Conservation (phyloP, 2,888 invertebrate species). For the Neria commutata region DNA sequence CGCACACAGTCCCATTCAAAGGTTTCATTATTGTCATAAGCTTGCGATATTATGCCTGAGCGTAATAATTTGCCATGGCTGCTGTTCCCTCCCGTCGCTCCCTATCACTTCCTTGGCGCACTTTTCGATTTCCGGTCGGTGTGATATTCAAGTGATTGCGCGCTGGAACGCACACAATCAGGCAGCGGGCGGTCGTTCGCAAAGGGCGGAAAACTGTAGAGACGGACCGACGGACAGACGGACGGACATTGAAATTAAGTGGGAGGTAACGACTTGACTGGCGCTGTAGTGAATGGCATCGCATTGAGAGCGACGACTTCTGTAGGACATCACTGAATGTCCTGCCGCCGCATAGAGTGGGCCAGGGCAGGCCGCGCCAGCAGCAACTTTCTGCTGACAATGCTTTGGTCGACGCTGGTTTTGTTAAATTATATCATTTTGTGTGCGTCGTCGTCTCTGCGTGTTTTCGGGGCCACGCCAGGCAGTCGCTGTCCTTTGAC, state of each 20-base stretch:
- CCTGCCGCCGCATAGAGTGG: not conserved
- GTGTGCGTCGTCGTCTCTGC: not conserved
- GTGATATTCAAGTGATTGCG: constrained; percentile 53
- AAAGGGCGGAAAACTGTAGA: too few relatives aligned
- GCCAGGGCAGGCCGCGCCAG: not conserved
- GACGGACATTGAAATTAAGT: not conserved
- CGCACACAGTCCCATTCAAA: constrained; percentile 33
- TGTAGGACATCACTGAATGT: too few relatives aligned
- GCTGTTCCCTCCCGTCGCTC: not conserved
- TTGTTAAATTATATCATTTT: not conserved
- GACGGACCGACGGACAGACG: too few relatives aligned
- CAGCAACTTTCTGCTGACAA: not conserved
- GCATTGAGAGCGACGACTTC: too few relatives aligned
- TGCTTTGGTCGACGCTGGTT: not conserved
- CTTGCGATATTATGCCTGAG: constrained; percentile 35
- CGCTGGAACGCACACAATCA: not conserved
- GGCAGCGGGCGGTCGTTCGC: not conserved
- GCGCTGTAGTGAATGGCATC: too few relatives aligned
- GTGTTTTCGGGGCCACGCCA: not conserved
- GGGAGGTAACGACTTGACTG: not conserved
- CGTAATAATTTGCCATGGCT: not conserved
- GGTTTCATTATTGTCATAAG: constrained; percentile 57
- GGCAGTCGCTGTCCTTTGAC: too few relatives aligned
- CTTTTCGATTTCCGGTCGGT: constrained; percentile 55
- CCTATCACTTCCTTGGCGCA: constrained; percentile 37